Conservation (phyloP, 2,797 vertebrate species). For the Gephyroberyx darwinii region DNA sequence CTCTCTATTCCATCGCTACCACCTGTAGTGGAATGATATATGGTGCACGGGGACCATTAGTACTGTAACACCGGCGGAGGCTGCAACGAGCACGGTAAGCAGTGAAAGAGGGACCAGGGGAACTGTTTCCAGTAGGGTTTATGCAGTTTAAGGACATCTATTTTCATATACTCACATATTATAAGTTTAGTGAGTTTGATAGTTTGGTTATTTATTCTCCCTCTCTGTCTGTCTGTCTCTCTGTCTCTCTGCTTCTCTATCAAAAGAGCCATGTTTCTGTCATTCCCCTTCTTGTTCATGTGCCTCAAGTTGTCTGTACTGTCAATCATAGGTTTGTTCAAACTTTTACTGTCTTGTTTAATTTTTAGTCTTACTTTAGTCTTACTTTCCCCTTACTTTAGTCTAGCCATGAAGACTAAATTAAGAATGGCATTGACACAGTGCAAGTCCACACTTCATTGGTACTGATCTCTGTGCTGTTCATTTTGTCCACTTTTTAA, state of each 20-base stretch:
- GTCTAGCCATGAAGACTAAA: not conserved
- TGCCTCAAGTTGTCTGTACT: not conserved
- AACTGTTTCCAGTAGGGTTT: not conserved
- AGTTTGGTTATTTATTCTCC: not conserved
- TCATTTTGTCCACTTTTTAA: slow-evolving; percentile 3
- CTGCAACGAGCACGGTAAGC: slow-evolving; percentile 34
- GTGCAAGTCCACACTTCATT: not conserved
- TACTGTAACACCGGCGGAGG: slow-evolving; percentile 18
- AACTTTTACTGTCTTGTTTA: not conserved
- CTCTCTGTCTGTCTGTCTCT: not conserved
- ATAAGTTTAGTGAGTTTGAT: not conserved
- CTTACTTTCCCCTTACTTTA: not conserved
- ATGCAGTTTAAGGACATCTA: slow-evolving; percentile 29
- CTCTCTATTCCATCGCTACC: slow-evolving; percentile 56
- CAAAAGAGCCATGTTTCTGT: not conserved
- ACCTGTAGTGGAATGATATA: slow-evolving; percentile 63
- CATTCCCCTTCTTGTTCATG: slow-evolving; percentile 3
- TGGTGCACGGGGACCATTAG: slow-evolving; percentile 51
- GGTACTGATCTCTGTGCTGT: not conserved
- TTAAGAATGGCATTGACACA: slow-evolving; percentile 1
- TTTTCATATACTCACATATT: slow-evolving; percentile 33
- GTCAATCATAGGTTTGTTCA: slow-evolving; percentile 16
- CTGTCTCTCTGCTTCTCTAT: slow-evolving; percentile 1
- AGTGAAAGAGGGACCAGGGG: slow-evolving; percentile 14
- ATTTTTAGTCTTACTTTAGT: not conserved